Base-by-base conservation (phyloP, 2,113 vertebrate species). In the Alethe diademata region DNA sequence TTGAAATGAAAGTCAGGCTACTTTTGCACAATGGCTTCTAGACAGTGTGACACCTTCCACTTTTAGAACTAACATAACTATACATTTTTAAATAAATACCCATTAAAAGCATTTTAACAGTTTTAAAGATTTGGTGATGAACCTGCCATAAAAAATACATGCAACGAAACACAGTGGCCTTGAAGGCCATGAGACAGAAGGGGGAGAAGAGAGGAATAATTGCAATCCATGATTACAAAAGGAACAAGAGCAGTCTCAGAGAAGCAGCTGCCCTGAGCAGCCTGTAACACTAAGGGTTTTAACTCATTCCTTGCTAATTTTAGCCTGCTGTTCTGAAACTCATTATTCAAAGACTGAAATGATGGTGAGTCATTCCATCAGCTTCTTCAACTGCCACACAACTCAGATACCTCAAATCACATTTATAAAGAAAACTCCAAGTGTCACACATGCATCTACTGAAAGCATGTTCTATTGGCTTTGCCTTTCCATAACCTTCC, bases 281-380 rank as follows among this genome's bases (percentile, higher is more conserved):
- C 54, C 47, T 86, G 26, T 58, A 90, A 92, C 60, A 88, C 58
- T 76, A 70, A 66, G 35, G 70, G 56, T 74, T 92, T 95, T 90
- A 95, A 95, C 92, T 95, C 92, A 83, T 90, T 96, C 91, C 86
- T 92, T 57, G 38, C 72, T 95, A 90, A 88, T 96, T 96, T 95
- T 92, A 96, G 86, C 47, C 56, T 78, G 87, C 75, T 93, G 62
- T 58, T 94, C 83, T 88, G 72, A 93, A 96, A 54, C 33, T 60
- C 58, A 4, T 90, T 75, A 90, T 75, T 82, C 93, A 74, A 86
- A 80, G 83, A 70, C 69, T 70, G 64, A 92, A 87, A 64, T 86
- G 86, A 60, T 78, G 47, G 69, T 88, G 92, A 95, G 88, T 95
- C 92, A 94, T 72, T 90, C 92, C 45, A 82, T 40, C 75, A 73